Evolutionary conservation across 2,888 invertebrate genomes (phyloP), one percentile per base, ranked within the genome.

Genomic region (Hirtodrosophila duncani): DNA sequence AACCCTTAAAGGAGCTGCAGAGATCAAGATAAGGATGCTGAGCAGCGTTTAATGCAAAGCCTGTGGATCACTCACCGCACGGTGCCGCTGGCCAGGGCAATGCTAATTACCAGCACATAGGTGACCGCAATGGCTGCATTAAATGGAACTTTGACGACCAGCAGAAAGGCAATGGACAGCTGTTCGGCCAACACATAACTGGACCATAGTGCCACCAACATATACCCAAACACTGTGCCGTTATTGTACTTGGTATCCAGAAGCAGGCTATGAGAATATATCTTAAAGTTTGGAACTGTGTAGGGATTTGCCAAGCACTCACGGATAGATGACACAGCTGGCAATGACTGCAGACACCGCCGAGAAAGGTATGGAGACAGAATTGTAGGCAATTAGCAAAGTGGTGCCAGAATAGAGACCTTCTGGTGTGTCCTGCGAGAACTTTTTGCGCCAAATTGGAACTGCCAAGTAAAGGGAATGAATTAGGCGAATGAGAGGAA

Each of bases 351-450:
- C 90, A 1, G 93, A 92, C 27, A 95, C 86, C 17, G 95, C 89
- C 1, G 95, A 94, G 82, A 96, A 92, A 0, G 96, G 96, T 48
- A 97, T 87, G 0, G 94, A 93, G 8, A 94, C 91, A 2, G 95
- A 86, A 60, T 94, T 92, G 86, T 95, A 95, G 0, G 95, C 92
- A 0, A 95, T 88, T 0, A 97, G 88, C 71, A 97, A 90, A 61
- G 95, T 91, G 0, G 94, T 93, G 0, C 97, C 97, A 2, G 94
- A 92, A 85, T 97, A 97, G 0, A 95, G 87, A 0, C 96, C 96
- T 85, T 96, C 96, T 41, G 96, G 92, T 0, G 93, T 92, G 81
- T 97, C 97, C 83, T 97, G 96, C 67, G 95, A 96, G 86, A 96
- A 97, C 26, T 95, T 89, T n/a, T 94, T 95, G n/a, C 97, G 89